Evolutionary conservation across 2,797 vertebrate species (phyloP).

Genomic region (Catharus ustulatus): DNA sequence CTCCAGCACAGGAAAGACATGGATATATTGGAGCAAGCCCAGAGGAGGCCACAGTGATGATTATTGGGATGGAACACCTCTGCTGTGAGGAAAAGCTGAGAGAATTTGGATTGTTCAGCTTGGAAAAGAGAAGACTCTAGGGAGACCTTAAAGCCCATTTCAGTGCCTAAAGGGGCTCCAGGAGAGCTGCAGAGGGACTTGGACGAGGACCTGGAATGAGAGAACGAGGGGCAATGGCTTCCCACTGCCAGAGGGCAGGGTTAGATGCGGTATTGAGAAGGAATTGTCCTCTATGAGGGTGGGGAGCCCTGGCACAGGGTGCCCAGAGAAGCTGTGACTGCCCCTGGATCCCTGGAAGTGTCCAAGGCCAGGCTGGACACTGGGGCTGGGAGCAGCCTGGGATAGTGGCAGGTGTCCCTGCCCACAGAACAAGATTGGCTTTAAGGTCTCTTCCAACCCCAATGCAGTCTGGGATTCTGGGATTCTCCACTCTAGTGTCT

Average conservation of each 20-base stretch:
- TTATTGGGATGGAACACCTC: background rate
- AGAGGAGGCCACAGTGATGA: background rate
- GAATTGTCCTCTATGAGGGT: background rate
- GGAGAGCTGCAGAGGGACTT: background rate
- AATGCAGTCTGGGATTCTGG: background rate
- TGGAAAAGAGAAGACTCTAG: background rate
- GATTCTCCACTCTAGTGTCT: background rate
- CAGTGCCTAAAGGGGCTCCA: background rate
- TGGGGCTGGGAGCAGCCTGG: accelerated
- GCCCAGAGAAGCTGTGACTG: background rate
- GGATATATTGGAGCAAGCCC: background rate
- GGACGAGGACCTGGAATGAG: background rate
- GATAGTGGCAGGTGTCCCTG: accelerated
- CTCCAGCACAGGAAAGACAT: background rate
- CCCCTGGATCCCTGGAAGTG: background rate
- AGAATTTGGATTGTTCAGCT: background rate
- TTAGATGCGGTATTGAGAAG: accelerated
- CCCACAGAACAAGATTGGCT: background rate
- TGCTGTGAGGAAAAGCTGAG: background rate
- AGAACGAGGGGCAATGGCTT: background rate
- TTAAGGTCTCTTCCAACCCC: background rate
- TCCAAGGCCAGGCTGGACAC: accelerated
- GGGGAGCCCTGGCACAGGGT: background rate
- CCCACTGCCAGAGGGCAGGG: background rate
- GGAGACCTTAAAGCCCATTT: background rate